Base-by-base conservation (phyloP, 2,797 vertebrate genomes). In the Clarias platycephalus region DNA sequence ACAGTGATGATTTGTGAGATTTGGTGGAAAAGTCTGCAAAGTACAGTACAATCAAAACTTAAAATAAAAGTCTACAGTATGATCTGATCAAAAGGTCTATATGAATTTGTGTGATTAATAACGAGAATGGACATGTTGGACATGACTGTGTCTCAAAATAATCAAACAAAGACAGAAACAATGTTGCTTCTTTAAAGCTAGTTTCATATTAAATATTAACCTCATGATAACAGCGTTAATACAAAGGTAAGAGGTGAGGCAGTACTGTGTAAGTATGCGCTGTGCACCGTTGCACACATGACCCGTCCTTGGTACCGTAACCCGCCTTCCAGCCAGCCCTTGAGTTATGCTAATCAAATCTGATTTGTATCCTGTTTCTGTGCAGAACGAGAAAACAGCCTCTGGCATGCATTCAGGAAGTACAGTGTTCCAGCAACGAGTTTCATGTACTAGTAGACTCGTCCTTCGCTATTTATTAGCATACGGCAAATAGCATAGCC, bases 261-360 rank as follows among this genome's bases (percentile, higher is more conserved):
- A 34, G 18, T 34, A 9, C 9, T 70, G 5, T 70, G 24, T 44
- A 24, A 70, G 24, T 40, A 37, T 40, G 24, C 16, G 58, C 20
- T 77, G 26, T 10, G 26, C 18, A 34, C 44, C 44, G 10, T 12
- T 49, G 44, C 44, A 12, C 44, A 12, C 44, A 62, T 76, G 82
- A 57, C 64, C 31, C n/a, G 75, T 68, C 63, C 64, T 78, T 60
- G 74, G 26, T 58, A 68, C 16, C 31, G 26, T 40, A 68, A 24
- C 49, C 13, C 2, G 4, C 55, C 74, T 57, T 55, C 70, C 24
- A 13, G 31, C 28, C 24, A 8, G 55, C 20, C 74, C 26, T 5
- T 26, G 55, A 6, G 28, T 76, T 66, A 66, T 83, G 49, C 74
- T 78, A 84, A 84, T 78, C 55, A 40, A 3, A 49, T 58, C 53